These are phyloP conservation scores for Cairina moschata DNA, from an alignment of 2,113 vertebrate species.

Conservation along the genomic window DNA sequence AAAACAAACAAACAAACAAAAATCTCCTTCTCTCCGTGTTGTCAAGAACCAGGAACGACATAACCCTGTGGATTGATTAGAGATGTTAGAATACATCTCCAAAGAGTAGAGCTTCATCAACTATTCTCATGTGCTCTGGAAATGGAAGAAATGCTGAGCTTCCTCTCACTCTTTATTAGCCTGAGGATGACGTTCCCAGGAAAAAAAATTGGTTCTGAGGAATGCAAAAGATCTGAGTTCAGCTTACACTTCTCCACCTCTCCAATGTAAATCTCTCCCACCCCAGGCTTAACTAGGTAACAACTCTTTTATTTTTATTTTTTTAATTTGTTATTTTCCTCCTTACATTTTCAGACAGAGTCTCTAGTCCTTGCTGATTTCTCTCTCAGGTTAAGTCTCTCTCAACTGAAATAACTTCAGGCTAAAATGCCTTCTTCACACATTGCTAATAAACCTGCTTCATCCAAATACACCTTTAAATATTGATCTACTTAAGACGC, in stretches of 20 bases:
- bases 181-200: background rate
- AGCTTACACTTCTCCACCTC: background rate
- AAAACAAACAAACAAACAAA: background rate
- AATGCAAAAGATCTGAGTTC: background rate
- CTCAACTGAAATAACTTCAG: background rate
- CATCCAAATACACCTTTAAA: background rate
- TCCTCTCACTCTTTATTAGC: background rate
- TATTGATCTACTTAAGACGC: background rate
- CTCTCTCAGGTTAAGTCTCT: background rate
- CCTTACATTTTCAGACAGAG: background rate
- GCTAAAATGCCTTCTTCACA: background rate
- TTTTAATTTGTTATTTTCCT: background rate
- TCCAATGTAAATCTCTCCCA: background rate
- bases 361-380: background rate
- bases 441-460: background rate
- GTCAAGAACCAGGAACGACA: background rate
- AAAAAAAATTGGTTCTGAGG: background rate
- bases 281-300: background rate
- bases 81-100: background rate
- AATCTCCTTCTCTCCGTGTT: background rate
- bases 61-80: background rate
- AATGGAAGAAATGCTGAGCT: background rate
- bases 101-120: background rate
- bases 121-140: background rate
- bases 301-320: background rate